These are phyloP conservation scores for Ariolimax columbianus DNA, from an alignment of 2,888 invertebrate genomes.

Conservation along the genomic window DNA sequence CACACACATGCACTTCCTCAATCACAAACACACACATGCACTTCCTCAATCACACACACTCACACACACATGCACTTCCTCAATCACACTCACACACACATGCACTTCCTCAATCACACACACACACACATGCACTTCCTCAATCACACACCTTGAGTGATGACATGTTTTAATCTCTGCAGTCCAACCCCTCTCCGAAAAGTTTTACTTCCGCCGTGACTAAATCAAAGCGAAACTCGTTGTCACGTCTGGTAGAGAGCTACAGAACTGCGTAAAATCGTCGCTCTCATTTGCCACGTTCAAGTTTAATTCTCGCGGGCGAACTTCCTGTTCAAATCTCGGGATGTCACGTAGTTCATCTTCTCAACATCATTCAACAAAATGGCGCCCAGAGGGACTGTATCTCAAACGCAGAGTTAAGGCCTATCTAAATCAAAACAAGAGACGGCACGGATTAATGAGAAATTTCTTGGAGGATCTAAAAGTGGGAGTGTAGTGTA, in stretches of 20 bases:
- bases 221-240: neutral
- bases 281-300: neutral
- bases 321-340: neutral
- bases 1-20: too few relatives aligned
- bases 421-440: constrained; percentile 40
- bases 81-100: too few relatives aligned
- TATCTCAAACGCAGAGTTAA: constrained; percentile 6
- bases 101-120: too few relatives aligned
- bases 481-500: neutral
- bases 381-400: constrained; percentile 9
- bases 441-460: constrained; percentile 22
- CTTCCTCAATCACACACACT: too few relatives aligned
- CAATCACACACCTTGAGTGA: too few relatives aligned
- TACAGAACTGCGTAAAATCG: neutral
- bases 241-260: neutral
- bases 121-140: too few relatives aligned
- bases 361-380: neutral
- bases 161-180: too few relatives aligned
- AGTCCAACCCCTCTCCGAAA: too few relatives aligned
- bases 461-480: constrained; percentile 15
- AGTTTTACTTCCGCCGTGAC: neutral
- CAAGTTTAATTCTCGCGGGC: neutral
- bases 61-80: too few relatives aligned
- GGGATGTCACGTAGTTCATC: constrained; percentile 26
- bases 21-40: too few relatives aligned